Conservation (phyloP, 2,113 vertebrate species). For the Brachypodius melanocephalos region DNA sequence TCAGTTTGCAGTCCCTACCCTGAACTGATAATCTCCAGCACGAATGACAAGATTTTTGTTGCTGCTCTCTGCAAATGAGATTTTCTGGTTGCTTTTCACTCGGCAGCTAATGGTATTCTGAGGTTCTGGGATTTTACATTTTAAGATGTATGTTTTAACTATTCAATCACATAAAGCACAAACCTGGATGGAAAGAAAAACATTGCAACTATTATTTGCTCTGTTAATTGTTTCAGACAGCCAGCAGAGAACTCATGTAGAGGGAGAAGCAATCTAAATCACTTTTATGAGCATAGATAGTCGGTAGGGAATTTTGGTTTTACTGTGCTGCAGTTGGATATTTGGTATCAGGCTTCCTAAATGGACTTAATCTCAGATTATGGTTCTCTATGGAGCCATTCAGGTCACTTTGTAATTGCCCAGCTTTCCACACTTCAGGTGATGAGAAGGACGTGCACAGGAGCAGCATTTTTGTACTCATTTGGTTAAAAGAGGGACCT, state of each 20-base stretch:
- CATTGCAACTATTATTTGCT: slow-evolving; percentile 38
- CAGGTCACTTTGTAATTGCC: slow-evolving; percentile 6
- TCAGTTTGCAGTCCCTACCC: background rate
- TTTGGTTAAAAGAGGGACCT: background rate
- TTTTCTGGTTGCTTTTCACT: background rate
- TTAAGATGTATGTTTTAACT: background rate
- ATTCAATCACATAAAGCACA: background rate
- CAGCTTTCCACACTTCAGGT: slow-evolving; percentile 41
- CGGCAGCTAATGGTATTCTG: background rate
- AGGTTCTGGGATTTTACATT: background rate
- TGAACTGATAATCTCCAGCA: background rate
- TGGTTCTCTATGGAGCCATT: slow-evolving; percentile 37
- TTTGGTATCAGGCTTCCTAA: slow-evolving; percentile 49
- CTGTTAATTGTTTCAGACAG: slow-evolving; percentile 44
- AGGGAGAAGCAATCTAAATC: slow-evolving; percentile 42
- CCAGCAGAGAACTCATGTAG: background rate
- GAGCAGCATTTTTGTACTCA: background rate
- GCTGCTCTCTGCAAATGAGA: background rate
- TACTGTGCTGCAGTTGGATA: slow-evolving; percentile 11
- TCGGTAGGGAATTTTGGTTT: slow-evolving; percentile 35
- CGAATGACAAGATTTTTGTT: background rate
- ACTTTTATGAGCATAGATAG: slow-evolving; percentile 52
- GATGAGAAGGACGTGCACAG: background rate
- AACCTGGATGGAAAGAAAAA: slow-evolving; percentile 37
- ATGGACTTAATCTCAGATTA: slow-evolving; percentile 46